These are phyloP conservation scores for Intellagama lesueurii DNA, from an alignment of 2,797 vertebrate genomes.

Conservation along the genomic window DNA sequence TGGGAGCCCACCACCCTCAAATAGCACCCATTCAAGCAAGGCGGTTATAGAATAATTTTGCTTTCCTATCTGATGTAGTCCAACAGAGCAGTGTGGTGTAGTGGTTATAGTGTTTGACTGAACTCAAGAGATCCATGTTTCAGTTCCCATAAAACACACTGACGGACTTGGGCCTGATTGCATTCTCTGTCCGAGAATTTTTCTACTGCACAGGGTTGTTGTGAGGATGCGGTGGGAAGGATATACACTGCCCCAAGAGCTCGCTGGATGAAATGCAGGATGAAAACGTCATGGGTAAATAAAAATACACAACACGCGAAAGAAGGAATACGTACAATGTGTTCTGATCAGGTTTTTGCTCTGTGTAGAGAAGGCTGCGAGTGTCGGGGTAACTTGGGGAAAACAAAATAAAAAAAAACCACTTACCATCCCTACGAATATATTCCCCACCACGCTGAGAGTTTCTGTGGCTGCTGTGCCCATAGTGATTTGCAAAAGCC, in stretches of 20 bases:
- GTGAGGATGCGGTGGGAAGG: background rate
- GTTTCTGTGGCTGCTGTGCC: conserved; percentile 92
- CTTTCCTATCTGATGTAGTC: too few relatives aligned
- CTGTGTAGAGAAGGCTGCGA: too few relatives aligned
- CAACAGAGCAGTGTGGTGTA: too few relatives aligned
- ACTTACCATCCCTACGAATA: conserved; percentile 95
- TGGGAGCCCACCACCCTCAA: background rate
- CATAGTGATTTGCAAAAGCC: conserved; percentile 93
- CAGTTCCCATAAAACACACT: too few relatives aligned
- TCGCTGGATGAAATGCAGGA: background rate
- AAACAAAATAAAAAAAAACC: background rate
- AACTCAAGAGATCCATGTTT: too few relatives aligned
- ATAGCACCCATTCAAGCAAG: background rate
- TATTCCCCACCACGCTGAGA: conserved; percentile 94
- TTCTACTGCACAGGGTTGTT: background rate
- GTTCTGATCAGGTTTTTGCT: background rate
- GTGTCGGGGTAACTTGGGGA: background rate
- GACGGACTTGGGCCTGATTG: too few relatives aligned
- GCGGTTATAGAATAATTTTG: background rate
- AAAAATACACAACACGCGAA: background rate
- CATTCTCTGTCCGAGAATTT: too few relatives aligned
- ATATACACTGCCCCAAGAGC: background rate
- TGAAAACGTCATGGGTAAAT: background rate
- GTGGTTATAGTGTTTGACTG: too few relatives aligned
- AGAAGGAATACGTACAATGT: background rate